A percentile compares a stretch with the other conserved stretches of the same genome.
These are phyloP conservation scores for Vanacampus margaritifer DNA, from an alignment of 2,113 vertebrate species.

Conservation along the genomic window DNA sequence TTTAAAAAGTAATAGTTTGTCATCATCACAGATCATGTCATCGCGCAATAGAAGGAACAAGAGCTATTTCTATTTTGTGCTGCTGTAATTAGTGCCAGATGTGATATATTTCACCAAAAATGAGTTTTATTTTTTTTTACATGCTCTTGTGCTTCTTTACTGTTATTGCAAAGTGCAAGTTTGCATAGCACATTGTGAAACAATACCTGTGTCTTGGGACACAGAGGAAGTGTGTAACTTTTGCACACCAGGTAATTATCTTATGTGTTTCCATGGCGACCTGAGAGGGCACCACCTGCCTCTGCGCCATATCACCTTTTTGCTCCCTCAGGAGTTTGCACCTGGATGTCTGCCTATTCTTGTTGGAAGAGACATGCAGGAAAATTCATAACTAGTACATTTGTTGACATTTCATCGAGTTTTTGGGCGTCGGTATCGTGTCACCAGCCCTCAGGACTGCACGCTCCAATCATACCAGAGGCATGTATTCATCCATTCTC, in stretches of 20 bases:
- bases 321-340: constrained; percentile 34
- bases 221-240: neutral
- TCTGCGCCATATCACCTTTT: constrained; percentile 17
- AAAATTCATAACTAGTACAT: constrained; percentile 46
- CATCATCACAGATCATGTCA: neutral
- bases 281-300: constrained; percentile 46
- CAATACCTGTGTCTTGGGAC: neutral
- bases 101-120: constrained; percentile 36
- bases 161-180: neutral
- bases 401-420: constrained; percentile 46
- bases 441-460: constrained; percentile 28
- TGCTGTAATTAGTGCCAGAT: constrained; percentile 61
- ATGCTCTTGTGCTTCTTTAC: constrained; percentile 3
- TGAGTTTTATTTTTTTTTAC: constrained; percentile 6
- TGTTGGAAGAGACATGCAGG: constrained; percentile 19
- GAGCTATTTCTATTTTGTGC: constrained; percentile 39
- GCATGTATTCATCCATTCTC: constrained; percentile 14
- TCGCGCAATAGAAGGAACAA: neutral
- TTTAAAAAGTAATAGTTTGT: constrained; percentile 31
- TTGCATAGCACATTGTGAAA: no score
- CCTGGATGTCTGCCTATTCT: constrained; percentile 31
- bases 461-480: constrained; percentile 35
- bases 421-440: constrained; percentile 39
- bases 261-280: constrained; percentile 45
- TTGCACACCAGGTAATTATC: constrained; percentile 39